A percentile compares a stretch with the other conserved stretches of the same genome.
phyloP scores from a whole-genome alignment of 2,113 vertebrate species.

The Thermophis baileyi region DNA sequence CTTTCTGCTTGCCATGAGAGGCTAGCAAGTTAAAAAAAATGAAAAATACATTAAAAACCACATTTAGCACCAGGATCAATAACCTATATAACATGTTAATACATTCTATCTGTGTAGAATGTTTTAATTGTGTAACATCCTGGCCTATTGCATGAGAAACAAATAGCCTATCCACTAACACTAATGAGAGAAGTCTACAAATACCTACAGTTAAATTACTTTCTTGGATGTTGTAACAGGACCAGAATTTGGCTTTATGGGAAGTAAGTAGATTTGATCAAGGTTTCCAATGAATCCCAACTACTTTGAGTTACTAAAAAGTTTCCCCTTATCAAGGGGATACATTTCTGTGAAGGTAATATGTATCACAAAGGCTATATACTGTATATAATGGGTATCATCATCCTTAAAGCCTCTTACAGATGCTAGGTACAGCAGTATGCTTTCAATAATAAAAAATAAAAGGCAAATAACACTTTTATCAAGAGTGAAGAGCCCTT shows the following conservation, averaged over 20 bases:
- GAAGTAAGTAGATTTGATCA: neutral
- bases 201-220: neutral
- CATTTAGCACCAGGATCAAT: neutral
- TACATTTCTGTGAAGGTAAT: neutral
- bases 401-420: neutral
- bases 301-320: neutral
- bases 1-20: neutral
- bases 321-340: neutral
- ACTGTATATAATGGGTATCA: neutral
- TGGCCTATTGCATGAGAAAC: neutral
- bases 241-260: constrained; percentile 1
- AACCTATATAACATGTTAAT: neutral
- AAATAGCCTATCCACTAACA: neutral
- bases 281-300: neutral
- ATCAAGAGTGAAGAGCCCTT: neutral
- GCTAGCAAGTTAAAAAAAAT: neutral
- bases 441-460: neutral
- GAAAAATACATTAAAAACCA: neutral
- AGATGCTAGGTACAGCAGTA: neutral
- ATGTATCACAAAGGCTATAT: neutral
- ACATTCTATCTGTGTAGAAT: neutral
- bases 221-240: neutral
- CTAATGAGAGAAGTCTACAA: neutral
- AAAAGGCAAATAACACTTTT: neutral
- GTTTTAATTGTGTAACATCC: neutral